Conservation (phyloP, 2,113 vertebrate species). For the Laterallus jamaicensis region DNA sequence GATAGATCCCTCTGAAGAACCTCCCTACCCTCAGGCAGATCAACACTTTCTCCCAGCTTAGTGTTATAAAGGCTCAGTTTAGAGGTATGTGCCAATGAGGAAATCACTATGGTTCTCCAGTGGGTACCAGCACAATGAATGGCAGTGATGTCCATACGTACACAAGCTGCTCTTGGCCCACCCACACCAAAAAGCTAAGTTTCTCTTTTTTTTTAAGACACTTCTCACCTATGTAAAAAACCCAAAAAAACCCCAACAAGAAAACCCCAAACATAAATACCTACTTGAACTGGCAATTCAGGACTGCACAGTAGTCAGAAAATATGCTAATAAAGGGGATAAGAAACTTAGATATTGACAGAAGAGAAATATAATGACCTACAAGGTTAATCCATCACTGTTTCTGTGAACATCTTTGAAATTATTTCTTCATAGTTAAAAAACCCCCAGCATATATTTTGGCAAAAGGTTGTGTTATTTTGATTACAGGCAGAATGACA, state of each 20-base stretch:
- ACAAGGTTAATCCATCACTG: not conserved
- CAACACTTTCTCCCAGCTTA: too few species aligned
- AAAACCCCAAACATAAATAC: too few species aligned
- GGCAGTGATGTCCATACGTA: too few species aligned
- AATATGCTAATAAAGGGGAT: not conserved
- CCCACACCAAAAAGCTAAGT: not conserved
- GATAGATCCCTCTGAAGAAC: too few species aligned
- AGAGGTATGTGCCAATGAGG: not conserved
- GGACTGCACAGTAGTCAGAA: not conserved
- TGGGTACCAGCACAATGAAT: not conserved
- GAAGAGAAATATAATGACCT: not conserved
- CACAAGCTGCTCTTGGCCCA: not conserved
- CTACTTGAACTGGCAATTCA: not conserved
- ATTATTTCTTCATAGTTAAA: not conserved
- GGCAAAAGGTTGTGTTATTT: not conserved
- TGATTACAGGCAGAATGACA: not conserved
- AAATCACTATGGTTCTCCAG: not conserved
- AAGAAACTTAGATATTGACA: not conserved
- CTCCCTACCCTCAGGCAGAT: too few species aligned
- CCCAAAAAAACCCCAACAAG: too few species aligned
- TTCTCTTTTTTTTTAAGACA: not conserved
- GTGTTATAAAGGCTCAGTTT: not conserved
- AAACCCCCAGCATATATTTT: not conserved
- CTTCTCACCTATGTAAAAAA: not conserved
- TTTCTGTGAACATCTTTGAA: not conserved